Evolutionary conservation across 2,797 vertebrate species (phyloP).

Genomic region (Ceryle rudis): DNA sequence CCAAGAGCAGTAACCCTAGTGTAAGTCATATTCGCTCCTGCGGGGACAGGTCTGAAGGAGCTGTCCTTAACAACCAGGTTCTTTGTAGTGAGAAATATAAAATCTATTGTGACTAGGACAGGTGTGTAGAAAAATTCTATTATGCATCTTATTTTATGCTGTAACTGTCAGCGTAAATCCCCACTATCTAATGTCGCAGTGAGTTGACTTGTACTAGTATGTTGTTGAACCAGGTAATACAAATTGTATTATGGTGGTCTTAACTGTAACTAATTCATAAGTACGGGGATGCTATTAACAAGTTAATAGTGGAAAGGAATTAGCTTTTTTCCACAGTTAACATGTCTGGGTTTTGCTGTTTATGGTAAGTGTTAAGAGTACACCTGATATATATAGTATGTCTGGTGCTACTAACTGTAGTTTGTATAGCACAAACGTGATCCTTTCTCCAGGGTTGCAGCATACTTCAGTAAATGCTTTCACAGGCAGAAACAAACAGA

Average conservation of each 20-base stretch:
- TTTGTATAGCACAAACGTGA: conserved; percentile 62
- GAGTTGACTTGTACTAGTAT: conserved; percentile 79
- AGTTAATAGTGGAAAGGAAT: conserved; percentile 83
- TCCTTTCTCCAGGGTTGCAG: conserved; percentile 53
- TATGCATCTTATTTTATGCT: conserved; percentile 67
- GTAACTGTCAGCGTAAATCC: conserved; percentile 79
- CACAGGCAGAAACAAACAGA: conserved; percentile 22
- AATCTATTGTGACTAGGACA: conserved; percentile 94
- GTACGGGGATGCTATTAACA: conserved; percentile 80
- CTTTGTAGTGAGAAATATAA: conserved; percentile 98
- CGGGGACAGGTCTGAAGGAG: conserved; percentile 78
- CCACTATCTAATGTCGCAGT: conserved; percentile 78
- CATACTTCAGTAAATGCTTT: conserved; percentile 29
- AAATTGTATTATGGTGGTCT: conserved; percentile 73
- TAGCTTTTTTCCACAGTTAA: conserved; percentile 74
- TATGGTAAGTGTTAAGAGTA: conserved; percentile 77
- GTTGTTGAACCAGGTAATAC: conserved; percentile 73
- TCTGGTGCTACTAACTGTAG: conserved; percentile 59
- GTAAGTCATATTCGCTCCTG: conserved; percentile 93
- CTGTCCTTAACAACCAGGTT: conserved; percentile 82
- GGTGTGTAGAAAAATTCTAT: conserved; percentile 49
- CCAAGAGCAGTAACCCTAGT: conserved; percentile 83
- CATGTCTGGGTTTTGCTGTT: conserved; percentile 78
- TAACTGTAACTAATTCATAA: conserved; percentile 85
- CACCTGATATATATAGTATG: conserved; percentile 68